Base-by-base conservation (phyloP, 2,113 vertebrate species). In the Pollimyrus isidori region DNA sequence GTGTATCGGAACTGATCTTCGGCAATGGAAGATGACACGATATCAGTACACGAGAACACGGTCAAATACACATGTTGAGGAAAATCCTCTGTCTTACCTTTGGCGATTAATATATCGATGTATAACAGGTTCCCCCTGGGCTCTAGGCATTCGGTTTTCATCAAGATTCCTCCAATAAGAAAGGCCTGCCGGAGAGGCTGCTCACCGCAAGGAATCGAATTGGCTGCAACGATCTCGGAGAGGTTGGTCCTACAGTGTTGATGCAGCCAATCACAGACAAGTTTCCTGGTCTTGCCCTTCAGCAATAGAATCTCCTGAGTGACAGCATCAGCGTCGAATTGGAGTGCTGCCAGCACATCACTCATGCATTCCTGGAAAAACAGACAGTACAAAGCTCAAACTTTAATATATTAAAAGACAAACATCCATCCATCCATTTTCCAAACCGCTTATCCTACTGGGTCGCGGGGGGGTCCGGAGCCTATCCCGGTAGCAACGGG, bases 201-300 rank as follows among this genome's bases (percentile, higher is more conserved):
- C 58, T 93, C 93, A 0, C 89, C 65, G 21, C 94, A 92, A 1
- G 90, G 91, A 19, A 92, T 88, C 19, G 93, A n/a, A 6, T 92
- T 9, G 89, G 92, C 86, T 1, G 39, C 13, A 0, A 95, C 86
- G 46, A 91, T 89, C 52, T 95, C 93, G 5, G 92, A 93, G 90
- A 99, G 93, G 0, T 9, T 90, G 11, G 89, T 90, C 62, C 92
- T 96, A 93, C 97, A 96, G 35, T 92, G 94, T 89, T 96, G 93
- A 46, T 96, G 94, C 91, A 99, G 95, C 97, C 97, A 97, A 49
- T 94, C 95, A 13, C 95, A 94, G 86, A 98, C 90, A 86, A 97
- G 89, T 0, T 88, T 90, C 86, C 89, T 95, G 49, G 96, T 94
- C 89, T 96, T 96, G 0, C 91, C 95, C 93, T 96, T 98, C 91